phyloP scores from a whole-genome alignment of 1,140 invertebrate species.

The Magallana gigas region DNA sequence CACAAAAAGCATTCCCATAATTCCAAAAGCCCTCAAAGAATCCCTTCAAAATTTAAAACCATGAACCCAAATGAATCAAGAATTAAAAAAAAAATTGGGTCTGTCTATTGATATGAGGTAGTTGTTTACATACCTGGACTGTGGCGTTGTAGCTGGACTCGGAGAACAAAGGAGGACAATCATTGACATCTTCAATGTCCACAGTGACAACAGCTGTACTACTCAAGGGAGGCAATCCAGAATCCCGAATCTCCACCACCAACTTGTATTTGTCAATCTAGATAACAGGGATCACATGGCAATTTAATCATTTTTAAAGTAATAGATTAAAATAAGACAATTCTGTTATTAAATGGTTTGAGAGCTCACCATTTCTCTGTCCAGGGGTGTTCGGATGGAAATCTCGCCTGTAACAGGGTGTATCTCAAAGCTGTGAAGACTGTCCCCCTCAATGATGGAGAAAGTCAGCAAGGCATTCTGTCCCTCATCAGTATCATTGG shows the following conservation, averaged over 20 bases:
- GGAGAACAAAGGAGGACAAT: slow-evolving; percentile 74
- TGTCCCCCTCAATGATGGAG: slow-evolving; percentile 89
- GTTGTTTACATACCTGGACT: slow-evolving; percentile 67
- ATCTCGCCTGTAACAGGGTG: slow-evolving; percentile 89
- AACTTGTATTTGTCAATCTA: slow-evolving; percentile 85
- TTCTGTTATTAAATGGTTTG: background rate
- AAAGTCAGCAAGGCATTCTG: slow-evolving; percentile 86
- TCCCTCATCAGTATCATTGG: slow-evolving; percentile 85
- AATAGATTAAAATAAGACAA: background rate
- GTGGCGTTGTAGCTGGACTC: slow-evolving; percentile 69
- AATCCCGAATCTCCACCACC: slow-evolving; percentile 88
- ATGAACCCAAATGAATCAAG: no score
- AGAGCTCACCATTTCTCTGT: slow-evolving; percentile 87
- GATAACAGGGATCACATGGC: background rate
- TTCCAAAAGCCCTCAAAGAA: no score
- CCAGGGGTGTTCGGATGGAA: slow-evolving; percentile 86
- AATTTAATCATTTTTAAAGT: background rate
- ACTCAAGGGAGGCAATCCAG: slow-evolving; percentile 81
- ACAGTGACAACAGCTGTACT: slow-evolving; percentile 70
- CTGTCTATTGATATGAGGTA: background rate
- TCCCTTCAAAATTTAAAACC: no score
- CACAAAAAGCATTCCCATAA: no score
- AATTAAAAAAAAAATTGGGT: background rate
- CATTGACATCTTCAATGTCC: slow-evolving; percentile 74
- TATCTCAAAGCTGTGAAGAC: slow-evolving; percentile 88